Evolutionary conservation across 2,888 invertebrate genomes (phyloP).

Genomic region (Drosophila subsilvestris): DNA sequence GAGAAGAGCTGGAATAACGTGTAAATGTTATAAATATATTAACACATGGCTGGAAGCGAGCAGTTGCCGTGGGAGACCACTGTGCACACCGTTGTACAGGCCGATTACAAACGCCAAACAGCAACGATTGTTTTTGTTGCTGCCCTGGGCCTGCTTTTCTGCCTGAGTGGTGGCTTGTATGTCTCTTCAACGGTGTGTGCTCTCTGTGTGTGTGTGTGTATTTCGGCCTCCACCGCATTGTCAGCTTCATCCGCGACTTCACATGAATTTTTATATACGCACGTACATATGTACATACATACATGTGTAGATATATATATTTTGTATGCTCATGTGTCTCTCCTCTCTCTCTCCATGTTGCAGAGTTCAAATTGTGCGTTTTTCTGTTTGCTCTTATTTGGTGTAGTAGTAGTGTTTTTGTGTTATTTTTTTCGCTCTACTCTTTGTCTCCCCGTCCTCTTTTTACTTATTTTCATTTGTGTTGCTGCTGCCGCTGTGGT

Average conservation of each 20-base stretch:
- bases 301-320: slow-evolving; percentile 24
- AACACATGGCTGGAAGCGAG: background rate
- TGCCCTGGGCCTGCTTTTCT: slow-evolving; percentile 53
- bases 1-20: background rate
- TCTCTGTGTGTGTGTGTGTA: slow-evolving; percentile 29
- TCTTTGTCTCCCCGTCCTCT: slow-evolving; percentile 39
- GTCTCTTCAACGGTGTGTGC: slow-evolving; percentile 24
- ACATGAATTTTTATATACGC: slow-evolving; percentile 33
- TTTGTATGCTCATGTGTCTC: slow-evolving; percentile 16
- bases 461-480: slow-evolving; percentile 41
- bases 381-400: slow-evolving; percentile 39
- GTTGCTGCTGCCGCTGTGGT: slow-evolving; percentile 39
- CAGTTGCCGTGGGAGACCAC: background rate
- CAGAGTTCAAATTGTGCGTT: slow-evolving; percentile 22
- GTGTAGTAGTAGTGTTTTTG: slow-evolving; percentile 10
- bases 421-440: slow-evolving; percentile 49
- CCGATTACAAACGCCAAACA: slow-evolving; percentile 5
- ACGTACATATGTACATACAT: slow-evolving; percentile 29
- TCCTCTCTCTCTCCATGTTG: slow-evolving; percentile 10
- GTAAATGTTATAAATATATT: background rate
- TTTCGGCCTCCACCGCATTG: slow-evolving; percentile 64
- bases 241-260: slow-evolving; percentile 45
- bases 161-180: slow-evolving; percentile 48
- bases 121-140: slow-evolving; percentile 37
- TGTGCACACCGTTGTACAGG: background rate